These are phyloP conservation scores for Caerostris darwini DNA, from an alignment of 1,140 invertebrate species.

Conservation along the genomic window DNA sequence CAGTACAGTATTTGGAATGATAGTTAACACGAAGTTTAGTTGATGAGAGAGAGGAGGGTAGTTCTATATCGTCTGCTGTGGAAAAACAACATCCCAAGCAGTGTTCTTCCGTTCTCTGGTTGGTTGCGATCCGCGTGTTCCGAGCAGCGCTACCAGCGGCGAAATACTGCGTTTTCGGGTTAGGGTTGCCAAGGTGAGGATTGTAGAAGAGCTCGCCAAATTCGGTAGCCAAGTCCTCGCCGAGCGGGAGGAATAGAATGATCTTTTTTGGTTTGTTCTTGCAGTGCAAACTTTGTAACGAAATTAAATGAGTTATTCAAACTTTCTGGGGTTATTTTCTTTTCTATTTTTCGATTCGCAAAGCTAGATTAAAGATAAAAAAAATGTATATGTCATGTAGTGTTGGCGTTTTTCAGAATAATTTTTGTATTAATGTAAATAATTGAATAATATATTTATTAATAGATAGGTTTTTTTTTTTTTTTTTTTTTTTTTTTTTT, in stretches of 20 bases:
- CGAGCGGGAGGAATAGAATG: background rate
- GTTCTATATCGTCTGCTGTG: slow-evolving; percentile 36
- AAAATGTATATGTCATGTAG: no score
- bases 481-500: no score
- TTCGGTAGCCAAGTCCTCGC: background rate
- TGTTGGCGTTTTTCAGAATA: no score
- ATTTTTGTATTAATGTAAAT: no score
- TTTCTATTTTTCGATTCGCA: background rate
- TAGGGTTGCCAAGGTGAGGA: slow-evolving; percentile 57
- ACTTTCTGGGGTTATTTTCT: background rate
- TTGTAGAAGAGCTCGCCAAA: background rate
- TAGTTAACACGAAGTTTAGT: background rate
- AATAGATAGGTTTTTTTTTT: no score
- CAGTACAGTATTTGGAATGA: background rate
- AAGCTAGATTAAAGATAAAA: background rate
- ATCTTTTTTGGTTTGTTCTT: background rate
- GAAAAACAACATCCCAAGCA: slow-evolving; percentile 75
- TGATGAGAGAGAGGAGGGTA: background rate
- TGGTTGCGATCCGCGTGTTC: slow-evolving; percentile 73
- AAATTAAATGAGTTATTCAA: background rate
- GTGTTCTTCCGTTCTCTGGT: slow-evolving; percentile 66
- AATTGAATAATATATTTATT: no score
- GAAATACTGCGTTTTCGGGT: slow-evolving; percentile 15
- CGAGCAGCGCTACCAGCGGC: slow-evolving; percentile 60
- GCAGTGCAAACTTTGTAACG: background rate